Evolutionary conservation across 2,888 invertebrate genomes (phyloP).

Genomic region (Chelonus formosanus): DNA sequence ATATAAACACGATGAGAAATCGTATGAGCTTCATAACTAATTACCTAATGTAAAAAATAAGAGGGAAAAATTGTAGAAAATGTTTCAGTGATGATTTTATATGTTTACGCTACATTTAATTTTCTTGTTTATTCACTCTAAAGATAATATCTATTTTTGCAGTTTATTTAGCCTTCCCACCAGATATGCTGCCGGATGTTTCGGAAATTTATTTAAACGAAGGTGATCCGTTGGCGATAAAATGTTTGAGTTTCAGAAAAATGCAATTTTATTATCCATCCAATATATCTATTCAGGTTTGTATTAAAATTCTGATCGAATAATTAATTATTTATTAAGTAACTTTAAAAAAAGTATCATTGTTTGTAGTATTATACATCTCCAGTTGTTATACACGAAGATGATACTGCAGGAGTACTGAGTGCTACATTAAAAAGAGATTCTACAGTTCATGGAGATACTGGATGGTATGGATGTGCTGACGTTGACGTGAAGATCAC

Average conservation of each 20-base stretch:
- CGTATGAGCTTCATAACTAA: too few relatives aligned
- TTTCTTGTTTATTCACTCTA: too few relatives aligned
- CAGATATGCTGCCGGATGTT: background rate
- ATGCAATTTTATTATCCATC: constrained; percentile 7
- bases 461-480: constrained; percentile 60
- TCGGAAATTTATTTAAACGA: background rate
- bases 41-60: too few relatives aligned
- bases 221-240: background rate
- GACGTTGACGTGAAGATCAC: constrained; percentile 38
- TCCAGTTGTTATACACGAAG: constrained; percentile 9
- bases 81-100: too few relatives aligned
- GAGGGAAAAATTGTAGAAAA: too few relatives aligned
- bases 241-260: background rate
- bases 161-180: background rate
- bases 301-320: constrained; percentile 10
- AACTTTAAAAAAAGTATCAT: background rate
- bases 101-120: too few relatives aligned
- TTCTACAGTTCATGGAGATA: constrained; percentile 49
- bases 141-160: background rate
- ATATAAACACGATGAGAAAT: too few relatives aligned
- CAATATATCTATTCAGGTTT: constrained; percentile 20
- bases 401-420: constrained; percentile 19
- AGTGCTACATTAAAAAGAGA: constrained; percentile 42
- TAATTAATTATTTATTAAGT: background rate
- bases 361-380: constrained; percentile 43